Evolutionary conservation across 2,113 vertebrate species (phyloP).

Genomic region (Pseudorectes ferrugineus): DNA sequence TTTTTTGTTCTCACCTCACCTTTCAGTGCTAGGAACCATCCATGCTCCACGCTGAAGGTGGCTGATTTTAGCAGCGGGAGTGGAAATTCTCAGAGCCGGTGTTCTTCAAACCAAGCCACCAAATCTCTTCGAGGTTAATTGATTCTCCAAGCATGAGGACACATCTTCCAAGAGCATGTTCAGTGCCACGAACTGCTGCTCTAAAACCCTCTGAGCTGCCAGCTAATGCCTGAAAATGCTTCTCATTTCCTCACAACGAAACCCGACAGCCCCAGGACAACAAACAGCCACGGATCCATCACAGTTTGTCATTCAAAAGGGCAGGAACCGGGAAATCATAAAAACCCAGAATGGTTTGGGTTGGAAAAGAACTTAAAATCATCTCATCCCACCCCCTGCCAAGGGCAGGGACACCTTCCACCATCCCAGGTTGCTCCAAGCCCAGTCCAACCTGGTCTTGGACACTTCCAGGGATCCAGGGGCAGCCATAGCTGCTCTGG

Average conservation of each 20-base stretch:
- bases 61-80: neutral
- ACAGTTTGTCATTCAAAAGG: neutral
- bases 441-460: neutral
- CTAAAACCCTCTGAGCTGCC: neutral
- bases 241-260: neutral
- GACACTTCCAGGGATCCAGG: neutral
- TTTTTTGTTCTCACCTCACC: neutral
- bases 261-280: neutral
- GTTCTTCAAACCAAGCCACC: neutral
- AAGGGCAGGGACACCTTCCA: neutral
- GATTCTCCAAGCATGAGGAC: neutral
- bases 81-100: neutral
- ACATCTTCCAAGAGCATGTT: neutral
- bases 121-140: neutral
- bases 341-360: neutral
- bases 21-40: neutral
- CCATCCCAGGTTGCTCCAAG: fast-evolving
- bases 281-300: neutral
- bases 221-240: neutral
- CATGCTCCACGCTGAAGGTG: neutral
- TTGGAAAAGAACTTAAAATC: neutral
- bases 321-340: neutral
- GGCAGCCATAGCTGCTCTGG: neutral
- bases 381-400: neutral
- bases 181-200: neutral